These are phyloP conservation scores for Cotesia typhae DNA, from an alignment of 1,140 invertebrate species.

Conservation along the genomic window DNA sequence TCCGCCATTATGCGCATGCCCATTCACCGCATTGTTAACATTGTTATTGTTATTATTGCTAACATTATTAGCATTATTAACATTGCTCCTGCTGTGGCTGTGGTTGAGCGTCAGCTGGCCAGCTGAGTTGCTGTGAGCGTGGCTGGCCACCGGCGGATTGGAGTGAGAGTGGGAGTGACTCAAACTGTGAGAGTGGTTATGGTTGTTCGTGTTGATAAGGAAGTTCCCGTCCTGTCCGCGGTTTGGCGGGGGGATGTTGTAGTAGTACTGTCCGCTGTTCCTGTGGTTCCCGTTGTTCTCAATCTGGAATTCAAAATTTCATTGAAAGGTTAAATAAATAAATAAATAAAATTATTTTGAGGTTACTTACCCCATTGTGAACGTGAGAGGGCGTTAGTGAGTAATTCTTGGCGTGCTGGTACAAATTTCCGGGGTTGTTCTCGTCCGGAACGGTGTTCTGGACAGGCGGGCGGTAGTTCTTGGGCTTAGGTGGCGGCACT, in stretches of 20 bases:
- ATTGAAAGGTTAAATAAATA: conserved; percentile 16
- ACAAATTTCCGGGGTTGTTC: conserved; percentile 57
- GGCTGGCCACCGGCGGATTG: conserved; percentile 63
- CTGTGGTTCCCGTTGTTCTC: conserved; percentile 55
- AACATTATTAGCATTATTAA: conserved; percentile 43
- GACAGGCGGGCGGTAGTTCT: conserved; percentile 85
- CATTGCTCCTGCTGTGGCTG: conserved; percentile 55
- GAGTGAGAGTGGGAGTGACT: conserved; percentile 68
- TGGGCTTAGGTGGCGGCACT: conserved; percentile 89
- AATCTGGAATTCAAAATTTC: conserved; percentile 44
- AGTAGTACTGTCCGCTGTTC: conserved; percentile 69
- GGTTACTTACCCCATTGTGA: conserved; percentile 64
- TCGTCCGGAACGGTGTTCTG: conserved; percentile 55
- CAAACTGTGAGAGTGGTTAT: conserved; percentile 58
- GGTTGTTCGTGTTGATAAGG: conserved; percentile 62
- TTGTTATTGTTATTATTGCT: conserved; percentile 53
- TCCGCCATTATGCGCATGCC: conserved; percentile 45
- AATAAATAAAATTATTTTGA: not conserved
- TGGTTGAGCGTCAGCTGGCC: conserved; percentile 61
- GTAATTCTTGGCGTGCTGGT: conserved; percentile 65
- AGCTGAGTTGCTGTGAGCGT: conserved; percentile 65
- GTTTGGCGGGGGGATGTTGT: conserved; percentile 69
- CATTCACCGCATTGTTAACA: conserved; percentile 43
- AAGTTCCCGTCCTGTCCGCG: conserved; percentile 55
- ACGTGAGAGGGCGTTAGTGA: conserved; percentile 64